A percentile compares a stretch with the other conserved stretches of the same genome.
phyloP scores from a whole-genome alignment of 2,113 vertebrate genomes.

The Nesoenas mayeri region DNA sequence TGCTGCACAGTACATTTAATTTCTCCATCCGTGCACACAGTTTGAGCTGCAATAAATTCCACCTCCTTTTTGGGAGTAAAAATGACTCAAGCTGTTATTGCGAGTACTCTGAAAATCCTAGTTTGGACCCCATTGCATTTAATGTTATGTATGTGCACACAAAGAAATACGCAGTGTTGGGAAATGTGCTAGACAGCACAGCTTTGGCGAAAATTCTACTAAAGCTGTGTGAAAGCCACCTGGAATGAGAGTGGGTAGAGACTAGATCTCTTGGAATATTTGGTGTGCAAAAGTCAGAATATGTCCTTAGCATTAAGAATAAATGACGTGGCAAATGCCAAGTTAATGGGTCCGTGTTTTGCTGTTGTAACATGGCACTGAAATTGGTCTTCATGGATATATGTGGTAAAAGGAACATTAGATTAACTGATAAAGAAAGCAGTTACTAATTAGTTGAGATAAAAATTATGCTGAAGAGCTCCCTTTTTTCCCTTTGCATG shows the following conservation, averaged over 20 bases:
- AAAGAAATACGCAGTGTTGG: neutral
- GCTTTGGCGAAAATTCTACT: neutral
- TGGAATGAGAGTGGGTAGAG: neutral
- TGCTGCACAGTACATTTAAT: conserved; percentile 44
- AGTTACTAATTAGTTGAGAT: neutral
- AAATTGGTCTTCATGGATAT: neutral
- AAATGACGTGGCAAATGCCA: neutral
- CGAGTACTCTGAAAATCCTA: conserved; percentile 9
- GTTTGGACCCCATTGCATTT: neutral
- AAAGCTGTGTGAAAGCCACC: neutral
- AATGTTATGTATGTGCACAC: neutral
- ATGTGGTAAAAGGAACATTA: neutral
- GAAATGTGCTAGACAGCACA: neutral
- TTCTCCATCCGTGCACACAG: conserved; percentile 17
- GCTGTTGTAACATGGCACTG: neutral
- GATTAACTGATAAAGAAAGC: neutral
- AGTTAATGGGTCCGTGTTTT: neutral
- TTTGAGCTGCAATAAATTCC: conserved; percentile 56
- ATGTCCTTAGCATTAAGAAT: neutral
- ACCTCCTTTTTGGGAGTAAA: conserved; percentile 63
- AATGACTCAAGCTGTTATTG: conserved; percentile 19
- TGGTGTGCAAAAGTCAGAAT: neutral
- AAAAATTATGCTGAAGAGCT: neutral
- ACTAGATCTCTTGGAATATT: neutral
- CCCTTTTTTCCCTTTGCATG: neutral